Conservation (phyloP, 37 sponge, comb jelly and placozoan species). For the Beroe forskalii region DNA sequence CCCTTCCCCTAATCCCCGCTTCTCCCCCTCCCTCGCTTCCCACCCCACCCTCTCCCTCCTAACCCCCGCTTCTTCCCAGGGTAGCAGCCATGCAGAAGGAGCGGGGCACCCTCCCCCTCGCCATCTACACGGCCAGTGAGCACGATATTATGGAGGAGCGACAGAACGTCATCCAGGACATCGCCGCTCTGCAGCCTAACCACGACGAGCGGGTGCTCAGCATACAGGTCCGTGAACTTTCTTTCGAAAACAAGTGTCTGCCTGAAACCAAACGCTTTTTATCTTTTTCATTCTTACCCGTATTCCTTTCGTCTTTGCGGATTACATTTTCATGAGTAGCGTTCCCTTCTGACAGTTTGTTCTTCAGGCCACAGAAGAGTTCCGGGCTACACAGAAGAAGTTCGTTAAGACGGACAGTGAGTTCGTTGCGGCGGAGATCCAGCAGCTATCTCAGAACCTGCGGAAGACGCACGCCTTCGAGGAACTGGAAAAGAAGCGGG, state of each 20-base stretch:
- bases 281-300: no score
- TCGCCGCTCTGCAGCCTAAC: slow-evolving; percentile 16
- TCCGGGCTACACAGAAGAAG: slow-evolving; percentile 43
- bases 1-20: neutral
- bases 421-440: slow-evolving; percentile 14
- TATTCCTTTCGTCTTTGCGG: no score
- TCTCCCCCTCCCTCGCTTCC: neutral
- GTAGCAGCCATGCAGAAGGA: slow-evolving; percentile 21
- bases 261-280: no score
- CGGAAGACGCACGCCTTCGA: slow-evolving; percentile 55
- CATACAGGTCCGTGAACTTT: slow-evolving; percentile 57
- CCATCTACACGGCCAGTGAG: slow-evolving; percentile 47
- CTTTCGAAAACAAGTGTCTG: no score
- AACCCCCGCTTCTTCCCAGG: no score
- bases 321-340: no score
- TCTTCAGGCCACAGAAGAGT: slow-evolving; percentile 58
- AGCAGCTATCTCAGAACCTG: slow-evolving; percentile 32
- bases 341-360: no score
- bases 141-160: slow-evolving; percentile 51
- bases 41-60: neutral
- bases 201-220: slow-evolving; percentile 35
- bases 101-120: slow-evolving; percentile 16
- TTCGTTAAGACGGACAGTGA: slow-evolving; percentile 25
- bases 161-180: slow-evolving; percentile 10
- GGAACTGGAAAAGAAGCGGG: slow-evolving; percentile 39